Evolutionary conservation across 2,888 invertebrate species (phyloP).

Genomic region (Biston betularia): DNA sequence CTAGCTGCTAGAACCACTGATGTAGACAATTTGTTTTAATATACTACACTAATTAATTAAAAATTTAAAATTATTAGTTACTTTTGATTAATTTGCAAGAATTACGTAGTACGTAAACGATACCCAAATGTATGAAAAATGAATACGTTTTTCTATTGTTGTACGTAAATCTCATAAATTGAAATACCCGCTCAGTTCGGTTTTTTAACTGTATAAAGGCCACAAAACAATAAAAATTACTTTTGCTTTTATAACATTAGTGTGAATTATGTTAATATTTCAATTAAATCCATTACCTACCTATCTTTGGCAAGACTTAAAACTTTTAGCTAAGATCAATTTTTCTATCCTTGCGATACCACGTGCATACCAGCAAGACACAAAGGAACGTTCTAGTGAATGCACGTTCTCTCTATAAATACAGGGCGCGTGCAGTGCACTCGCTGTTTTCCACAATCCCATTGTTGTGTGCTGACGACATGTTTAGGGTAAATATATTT

Average conservation of each 20-base stretch:
- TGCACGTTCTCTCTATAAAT: conserved; percentile 70
- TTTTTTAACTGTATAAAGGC: no score
- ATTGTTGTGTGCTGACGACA: conserved; percentile 64
- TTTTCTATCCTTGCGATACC: neutral
- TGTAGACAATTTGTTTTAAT: no score
- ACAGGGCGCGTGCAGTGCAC: conserved; percentile 55
- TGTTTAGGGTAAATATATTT: conserved; percentile 67
- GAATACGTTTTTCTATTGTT: no score
- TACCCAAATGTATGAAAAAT: no score
- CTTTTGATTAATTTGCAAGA: no score
- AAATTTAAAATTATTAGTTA: no score
- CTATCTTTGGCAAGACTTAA: no score
- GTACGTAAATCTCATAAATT: no score
- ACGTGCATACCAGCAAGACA: conserved; percentile 3
- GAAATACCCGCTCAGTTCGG: neutral
- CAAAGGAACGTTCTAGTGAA: conserved; percentile 73
- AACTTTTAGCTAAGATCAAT: neutral
- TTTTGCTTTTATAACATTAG: neutral
- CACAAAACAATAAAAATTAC: neutral
- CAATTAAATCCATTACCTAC: neutral
- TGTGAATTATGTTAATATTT: neutral
- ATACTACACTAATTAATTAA: no score
- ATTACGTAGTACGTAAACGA: no score
- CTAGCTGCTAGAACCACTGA: no score
- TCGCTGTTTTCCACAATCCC: conserved; percentile 56